Conservation (phyloP, 2,797 vertebrate species). For the Tragopan temminckii region DNA sequence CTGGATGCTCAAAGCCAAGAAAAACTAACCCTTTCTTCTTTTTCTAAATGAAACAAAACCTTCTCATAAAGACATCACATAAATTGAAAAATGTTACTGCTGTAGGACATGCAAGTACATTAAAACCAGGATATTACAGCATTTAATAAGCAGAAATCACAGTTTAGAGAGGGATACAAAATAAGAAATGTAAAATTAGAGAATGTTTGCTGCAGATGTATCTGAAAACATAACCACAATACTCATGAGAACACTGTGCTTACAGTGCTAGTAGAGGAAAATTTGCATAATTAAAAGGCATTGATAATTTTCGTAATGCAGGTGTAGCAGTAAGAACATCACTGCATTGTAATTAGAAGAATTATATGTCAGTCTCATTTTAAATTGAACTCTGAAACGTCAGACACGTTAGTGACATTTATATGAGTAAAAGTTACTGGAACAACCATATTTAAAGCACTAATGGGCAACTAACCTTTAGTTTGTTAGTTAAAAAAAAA, state of each 20-base stretch:
- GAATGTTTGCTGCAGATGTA: background rate
- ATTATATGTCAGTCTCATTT: constrained; percentile 13
- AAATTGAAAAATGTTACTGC: background rate
- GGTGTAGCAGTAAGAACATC: constrained; percentile 27
- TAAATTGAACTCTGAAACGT: constrained; percentile 1
- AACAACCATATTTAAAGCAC: background rate
- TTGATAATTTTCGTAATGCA: background rate
- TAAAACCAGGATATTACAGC: background rate
- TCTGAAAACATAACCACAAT: constrained; percentile 21
- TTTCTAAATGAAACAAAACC: background rate
- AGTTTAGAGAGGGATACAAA: constrained; percentile 12
- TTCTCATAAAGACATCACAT: background rate
- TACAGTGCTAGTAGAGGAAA: background rate
- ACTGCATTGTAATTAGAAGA: background rate
- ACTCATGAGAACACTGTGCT: background rate
- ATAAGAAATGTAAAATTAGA: background rate
- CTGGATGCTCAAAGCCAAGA: background rate
- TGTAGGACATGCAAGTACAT: background rate
- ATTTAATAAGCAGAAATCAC: constrained; percentile 12
- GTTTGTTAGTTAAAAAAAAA: background rate
- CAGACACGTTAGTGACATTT: background rate
- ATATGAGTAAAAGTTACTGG: background rate
- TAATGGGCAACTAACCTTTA: background rate
- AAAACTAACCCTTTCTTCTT: background rate
- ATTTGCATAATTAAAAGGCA: constrained; percentile 55